A percentile compares a stretch with the other conserved stretches of the same genome.
phyloP scores from a whole-genome alignment of 2,888 invertebrate genomes.

The Leucophenga maculata region DNA sequence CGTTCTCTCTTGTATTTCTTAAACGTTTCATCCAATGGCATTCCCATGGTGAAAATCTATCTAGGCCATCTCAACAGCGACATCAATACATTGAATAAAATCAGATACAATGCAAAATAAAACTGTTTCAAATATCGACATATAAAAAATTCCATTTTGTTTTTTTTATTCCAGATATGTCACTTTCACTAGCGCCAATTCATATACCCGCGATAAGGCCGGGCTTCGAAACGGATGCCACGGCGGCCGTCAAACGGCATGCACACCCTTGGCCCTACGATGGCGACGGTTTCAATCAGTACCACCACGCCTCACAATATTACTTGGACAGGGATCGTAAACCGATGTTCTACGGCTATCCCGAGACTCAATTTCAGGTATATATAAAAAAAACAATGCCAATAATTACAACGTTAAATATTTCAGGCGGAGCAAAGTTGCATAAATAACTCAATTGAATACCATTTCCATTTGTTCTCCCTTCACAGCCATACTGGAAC shows the following conservation, averaged over 20 bases:
- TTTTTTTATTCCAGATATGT: conserved; percentile 74
- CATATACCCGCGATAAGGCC: conserved; percentile 91
- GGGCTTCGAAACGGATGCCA: conserved; percentile 74
- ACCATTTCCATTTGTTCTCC: conserved; percentile 17
- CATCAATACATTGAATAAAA: too few species aligned
- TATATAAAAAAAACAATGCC: not conserved
- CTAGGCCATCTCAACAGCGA: too few species aligned
- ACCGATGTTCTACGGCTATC: conserved; percentile 72
- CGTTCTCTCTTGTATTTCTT: too few species aligned
- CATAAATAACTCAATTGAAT: conserved; percentile 49
- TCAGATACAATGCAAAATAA: too few species aligned
- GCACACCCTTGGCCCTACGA: conserved; percentile 72
- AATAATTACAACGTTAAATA: not conserved
- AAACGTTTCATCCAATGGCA: too few species aligned
- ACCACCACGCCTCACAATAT: conserved; percentile 70
- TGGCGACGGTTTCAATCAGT: conserved; percentile 71
- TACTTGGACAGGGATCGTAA: conserved; percentile 72
- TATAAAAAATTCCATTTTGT: not conserved
- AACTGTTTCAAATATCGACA: too few species aligned
- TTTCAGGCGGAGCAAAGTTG: not conserved
- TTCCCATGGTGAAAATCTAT: too few species aligned
- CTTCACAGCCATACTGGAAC: conserved; percentile 70
- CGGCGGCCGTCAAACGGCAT: conserved; percentile 72
- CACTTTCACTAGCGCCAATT: conserved; percentile 78
- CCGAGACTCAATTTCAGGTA: conserved; percentile 73